Percentiles rank a stretch among this genome's conserved stretches.
Evolutionary conservation across 2,888 invertebrate species (phyloP).

Genomic region (Drosophila anceps): DNA sequence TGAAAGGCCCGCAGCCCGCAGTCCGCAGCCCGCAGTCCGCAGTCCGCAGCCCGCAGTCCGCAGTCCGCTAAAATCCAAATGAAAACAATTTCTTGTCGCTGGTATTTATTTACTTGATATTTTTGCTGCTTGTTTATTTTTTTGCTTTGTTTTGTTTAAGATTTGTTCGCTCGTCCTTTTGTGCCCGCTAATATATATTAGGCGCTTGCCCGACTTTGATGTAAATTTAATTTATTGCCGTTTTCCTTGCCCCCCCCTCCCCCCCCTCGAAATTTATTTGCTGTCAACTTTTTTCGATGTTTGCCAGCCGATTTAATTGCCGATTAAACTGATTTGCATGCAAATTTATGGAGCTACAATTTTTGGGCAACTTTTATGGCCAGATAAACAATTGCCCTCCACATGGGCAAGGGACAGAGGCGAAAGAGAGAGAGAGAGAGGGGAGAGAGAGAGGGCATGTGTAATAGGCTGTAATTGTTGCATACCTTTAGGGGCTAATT

Average conservation of each 20-base stretch:
- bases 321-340: conserved; percentile 64
- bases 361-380: conserved; percentile 15
- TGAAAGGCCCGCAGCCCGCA: conserved; percentile 2
- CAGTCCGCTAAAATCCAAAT: conserved; percentile 44
- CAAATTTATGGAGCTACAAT: conserved; percentile 37
- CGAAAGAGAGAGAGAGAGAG: too few species aligned
- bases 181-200: conserved; percentile 31
- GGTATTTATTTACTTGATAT: conserved; percentile 46
- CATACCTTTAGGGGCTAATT: conserved; percentile 1
- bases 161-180: conserved; percentile 9
- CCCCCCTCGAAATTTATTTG: conserved; percentile 67
- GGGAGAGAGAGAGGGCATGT: neutral
- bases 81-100: conserved; percentile 69
- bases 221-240: conserved; percentile 77
- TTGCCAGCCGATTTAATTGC: conserved; percentile 53
- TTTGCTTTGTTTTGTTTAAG: neutral
- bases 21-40: conserved; percentile 10
- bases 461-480: neutral
- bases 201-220: conserved; percentile 61
- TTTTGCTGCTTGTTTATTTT: neutral
- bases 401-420: neutral
- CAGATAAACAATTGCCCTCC: conserved; percentile 1
- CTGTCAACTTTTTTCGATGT: conserved; percentile 57
- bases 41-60: conserved; percentile 2
- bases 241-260: conserved; percentile 48